Base-by-base conservation (phyloP, 2,797 vertebrate species). In the Botia almorhae region DNA sequence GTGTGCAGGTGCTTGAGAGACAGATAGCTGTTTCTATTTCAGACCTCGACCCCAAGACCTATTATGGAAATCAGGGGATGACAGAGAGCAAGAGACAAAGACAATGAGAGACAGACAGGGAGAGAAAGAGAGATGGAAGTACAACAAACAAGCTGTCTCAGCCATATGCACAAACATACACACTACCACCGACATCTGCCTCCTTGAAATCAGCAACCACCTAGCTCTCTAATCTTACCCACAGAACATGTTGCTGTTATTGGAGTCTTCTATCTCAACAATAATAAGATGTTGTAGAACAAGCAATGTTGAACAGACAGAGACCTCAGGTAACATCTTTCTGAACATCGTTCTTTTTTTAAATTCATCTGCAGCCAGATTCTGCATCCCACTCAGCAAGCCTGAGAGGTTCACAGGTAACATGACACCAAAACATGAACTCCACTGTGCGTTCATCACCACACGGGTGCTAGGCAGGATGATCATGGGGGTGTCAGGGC, bases 241-340 rank as follows among this genome's bases (percentile, higher is more conserved):
- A 84, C 80, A 85, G 86, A 91, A 92, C 92, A 90, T 86, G 84
- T 87, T 92, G 10, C 10, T 46, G 43, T 2, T 46, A 46, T 91
- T 88, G 85, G 86, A 85, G 87, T 87, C 85, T 70, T 82, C 84
- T 85, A 84, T 84, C 84, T 83, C 74, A 80, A 50, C 19, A 58
- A 74, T 74, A 69, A 87, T 88, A 90, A 92, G 90, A 92, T 92
- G 91, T 90, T 46, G 4, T 58, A 8, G 73, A n/a, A 65, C 50
- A 12, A 23, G 10, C 80, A 85, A 86, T 68, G 82, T 68, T 88
- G 53, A 73, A 84, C 82, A 84, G 86, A 88, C 88, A 68, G 82
- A 90, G 88, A 86, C 69, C 0, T 77, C 87, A 72, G 29, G 46
- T 71, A 71, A 71, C 68, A 77, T 78, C 76, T 61, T 51, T 51